Evolutionary conservation across 2,113 vertebrate genomes (phyloP).

Genomic region (Limnothrissa miodon): DNA sequence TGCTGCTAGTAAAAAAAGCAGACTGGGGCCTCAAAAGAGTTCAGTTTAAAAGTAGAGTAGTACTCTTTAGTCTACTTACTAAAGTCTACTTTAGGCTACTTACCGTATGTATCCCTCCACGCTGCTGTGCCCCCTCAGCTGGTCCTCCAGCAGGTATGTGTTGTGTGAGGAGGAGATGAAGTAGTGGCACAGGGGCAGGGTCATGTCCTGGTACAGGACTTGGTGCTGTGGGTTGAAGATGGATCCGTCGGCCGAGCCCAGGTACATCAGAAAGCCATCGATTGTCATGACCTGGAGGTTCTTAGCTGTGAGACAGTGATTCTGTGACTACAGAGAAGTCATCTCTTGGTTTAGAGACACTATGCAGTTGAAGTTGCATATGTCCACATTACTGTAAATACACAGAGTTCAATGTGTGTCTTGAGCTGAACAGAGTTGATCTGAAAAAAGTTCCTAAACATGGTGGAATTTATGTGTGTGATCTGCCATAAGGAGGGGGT

Average conservation of each 20-base stretch:
- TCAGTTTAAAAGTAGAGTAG: too few relatives aligned
- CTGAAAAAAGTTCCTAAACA: background rate
- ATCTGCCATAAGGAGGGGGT: background rate
- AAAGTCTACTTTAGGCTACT: conserved; percentile 71
- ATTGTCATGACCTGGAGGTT: conserved; percentile 80
- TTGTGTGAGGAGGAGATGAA: conserved; percentile 96
- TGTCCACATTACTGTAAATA: too few relatives aligned
- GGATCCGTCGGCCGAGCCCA: conserved; percentile 84
- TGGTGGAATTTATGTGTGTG: background rate
- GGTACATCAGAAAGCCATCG: conserved; percentile 89
- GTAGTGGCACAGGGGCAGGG: conserved; percentile 85
- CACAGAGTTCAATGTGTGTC: too few relatives aligned
- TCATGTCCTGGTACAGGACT: conserved; percentile 85
- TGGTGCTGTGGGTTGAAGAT: conserved; percentile 78
- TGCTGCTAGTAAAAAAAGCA: too few relatives aligned
- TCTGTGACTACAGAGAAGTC: background rate
- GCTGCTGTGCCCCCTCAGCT: conserved; percentile 90
- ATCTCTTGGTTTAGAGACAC: background rate
- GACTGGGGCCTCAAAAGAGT: too few relatives aligned
- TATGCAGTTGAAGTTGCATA: too few relatives aligned
- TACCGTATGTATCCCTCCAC: conserved; percentile 94
- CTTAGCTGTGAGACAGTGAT: conserved; percentile 69
- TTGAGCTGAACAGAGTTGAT: background rate
- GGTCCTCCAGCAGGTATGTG: conserved; percentile 93
- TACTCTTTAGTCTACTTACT: too few relatives aligned